Conservation (phyloP, 2,797 vertebrate genomes). For the Choloepus didactylus region DNA sequence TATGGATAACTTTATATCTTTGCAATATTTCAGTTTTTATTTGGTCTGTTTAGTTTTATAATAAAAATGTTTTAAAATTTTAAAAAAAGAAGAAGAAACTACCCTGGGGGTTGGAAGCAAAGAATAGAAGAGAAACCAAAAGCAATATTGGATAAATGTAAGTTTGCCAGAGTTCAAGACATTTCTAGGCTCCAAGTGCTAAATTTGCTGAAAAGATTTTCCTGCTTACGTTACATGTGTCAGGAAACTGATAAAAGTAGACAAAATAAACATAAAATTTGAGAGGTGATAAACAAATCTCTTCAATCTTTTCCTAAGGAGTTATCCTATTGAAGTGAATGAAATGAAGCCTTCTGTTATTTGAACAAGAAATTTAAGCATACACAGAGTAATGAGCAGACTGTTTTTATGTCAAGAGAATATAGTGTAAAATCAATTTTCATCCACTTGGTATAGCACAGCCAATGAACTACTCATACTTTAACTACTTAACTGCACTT, state of each 20-base stretch:
- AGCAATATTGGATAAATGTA: conserved; percentile 95
- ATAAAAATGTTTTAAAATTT: too few species aligned
- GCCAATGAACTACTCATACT: background rate
- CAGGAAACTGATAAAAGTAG: background rate
- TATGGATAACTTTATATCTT: too few species aligned
- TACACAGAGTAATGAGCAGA: background rate
- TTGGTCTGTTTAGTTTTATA: too few species aligned
- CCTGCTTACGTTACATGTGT: background rate
- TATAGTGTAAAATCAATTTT: background rate
- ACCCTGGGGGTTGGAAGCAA: conserved; percentile 93
- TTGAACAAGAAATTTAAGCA: background rate
- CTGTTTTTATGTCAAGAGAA: background rate
- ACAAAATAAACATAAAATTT: background rate
- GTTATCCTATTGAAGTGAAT: conserved; percentile 1
- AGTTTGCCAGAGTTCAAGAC: conserved; percentile 32
- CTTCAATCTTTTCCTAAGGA: conserved; percentile 15
- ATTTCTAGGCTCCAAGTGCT: background rate
- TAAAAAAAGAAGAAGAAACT: background rate
- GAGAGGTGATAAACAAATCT: background rate
- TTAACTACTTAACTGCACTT: background rate
- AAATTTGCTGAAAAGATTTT: background rate
- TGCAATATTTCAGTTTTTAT: too few species aligned
- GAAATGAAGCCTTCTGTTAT: background rate
- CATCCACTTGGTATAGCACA: background rate
- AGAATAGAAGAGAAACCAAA: conserved; percentile 94